These are phyloP conservation scores for Nephrotoma appendiculata DNA, from an alignment of 2,888 invertebrate genomes.

Conservation along the genomic window DNA sequence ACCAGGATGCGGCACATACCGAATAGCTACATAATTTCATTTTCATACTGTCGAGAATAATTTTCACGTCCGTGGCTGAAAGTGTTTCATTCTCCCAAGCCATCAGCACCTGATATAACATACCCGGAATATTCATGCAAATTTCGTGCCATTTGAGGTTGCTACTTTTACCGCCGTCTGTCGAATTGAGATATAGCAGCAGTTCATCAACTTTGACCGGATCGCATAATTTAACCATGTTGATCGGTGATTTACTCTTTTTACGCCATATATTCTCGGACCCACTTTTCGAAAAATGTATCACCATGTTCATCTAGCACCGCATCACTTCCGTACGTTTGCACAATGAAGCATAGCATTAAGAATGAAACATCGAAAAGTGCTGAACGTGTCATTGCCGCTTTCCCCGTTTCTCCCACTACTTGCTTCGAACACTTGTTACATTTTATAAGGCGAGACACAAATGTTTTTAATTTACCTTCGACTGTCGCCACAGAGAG, in stretches of 20 bases:
- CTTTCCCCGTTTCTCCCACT: conserved; percentile 45
- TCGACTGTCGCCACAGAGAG: conserved; percentile 86
- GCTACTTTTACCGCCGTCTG: conserved; percentile 43
- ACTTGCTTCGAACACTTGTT: conserved; percentile 78
- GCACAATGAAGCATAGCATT: conserved; percentile 83
- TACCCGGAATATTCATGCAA: conserved; percentile 75
- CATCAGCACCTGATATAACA: conserved; percentile 69
- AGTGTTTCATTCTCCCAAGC: conserved; percentile 90
- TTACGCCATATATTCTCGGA: conserved; percentile 77
- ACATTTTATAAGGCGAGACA: conserved; percentile 76
- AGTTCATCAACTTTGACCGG: conserved; percentile 65
- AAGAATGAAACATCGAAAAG: conserved; percentile 90
- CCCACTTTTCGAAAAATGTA: conserved; percentile 89
- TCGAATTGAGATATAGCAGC: conserved; percentile 64
- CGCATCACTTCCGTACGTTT: conserved; percentile 78
- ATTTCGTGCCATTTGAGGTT: conserved; percentile 75
- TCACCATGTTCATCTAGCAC: conserved; percentile 71
- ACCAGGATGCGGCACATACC: conserved; percentile 82
- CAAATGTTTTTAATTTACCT: conserved; percentile 77
- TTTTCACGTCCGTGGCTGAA: conserved; percentile 70
- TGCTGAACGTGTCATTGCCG: conserved; percentile 61
- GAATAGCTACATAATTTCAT: conserved; percentile 78
- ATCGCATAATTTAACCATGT: conserved; percentile 65
- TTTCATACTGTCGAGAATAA: conserved; percentile 74
- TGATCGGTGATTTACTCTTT: conserved; percentile 74